Evolutionary conservation across 1,140 invertebrate genomes (phyloP), one percentile per base, ranked within the genome.

Genomic region (Formica exsecta): DNA sequence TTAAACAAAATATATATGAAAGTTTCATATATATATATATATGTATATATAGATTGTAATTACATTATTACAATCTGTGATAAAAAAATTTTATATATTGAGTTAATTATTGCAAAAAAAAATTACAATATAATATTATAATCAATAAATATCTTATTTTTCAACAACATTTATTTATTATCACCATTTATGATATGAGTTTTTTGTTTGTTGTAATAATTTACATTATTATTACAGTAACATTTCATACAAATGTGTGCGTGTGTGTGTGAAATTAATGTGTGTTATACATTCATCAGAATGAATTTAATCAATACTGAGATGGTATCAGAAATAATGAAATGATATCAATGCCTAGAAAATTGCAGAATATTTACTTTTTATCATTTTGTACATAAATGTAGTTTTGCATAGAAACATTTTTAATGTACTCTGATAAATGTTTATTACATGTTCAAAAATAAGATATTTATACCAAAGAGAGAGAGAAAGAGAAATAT

Each of bases 101-200:
- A 88, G 36, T 64, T 51, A 86, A 86, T 51, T 16, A 48, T 13
- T 57, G 11, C 25, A 57, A 85, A 64, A 0, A 61, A 89, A 84
- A 77, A 73, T 57, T 70, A 64, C 25, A 36, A 0, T 16, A 48
- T 41, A 73, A 54, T 22, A 61, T 41, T 73, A 75, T 19, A 19
- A 65, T 64, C 25, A 68, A 57, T 68, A 89, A 77, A 13, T 51
- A 16, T 70, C 29, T 77, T 85, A 59, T 85, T 90, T 90, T 87
- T 80, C 25, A 85, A 75, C 57, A 81, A 71, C 25, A 77, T 85
- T 89, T 54, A 57, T 90, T 87, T 9, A 65, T 44, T 11, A 77
- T 22, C 9, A 59, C 22, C 59, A 66, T 41, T 32, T 36, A 19
- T 81, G 22, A 54, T 22, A 22, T 59, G 32, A 79, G 22, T 65